Percentiles rank a stretch among this genome's conserved stretches.
Evolutionary conservation across 2,797 vertebrate species (phyloP).

Genomic region (Megaceryle alcyon): DNA sequence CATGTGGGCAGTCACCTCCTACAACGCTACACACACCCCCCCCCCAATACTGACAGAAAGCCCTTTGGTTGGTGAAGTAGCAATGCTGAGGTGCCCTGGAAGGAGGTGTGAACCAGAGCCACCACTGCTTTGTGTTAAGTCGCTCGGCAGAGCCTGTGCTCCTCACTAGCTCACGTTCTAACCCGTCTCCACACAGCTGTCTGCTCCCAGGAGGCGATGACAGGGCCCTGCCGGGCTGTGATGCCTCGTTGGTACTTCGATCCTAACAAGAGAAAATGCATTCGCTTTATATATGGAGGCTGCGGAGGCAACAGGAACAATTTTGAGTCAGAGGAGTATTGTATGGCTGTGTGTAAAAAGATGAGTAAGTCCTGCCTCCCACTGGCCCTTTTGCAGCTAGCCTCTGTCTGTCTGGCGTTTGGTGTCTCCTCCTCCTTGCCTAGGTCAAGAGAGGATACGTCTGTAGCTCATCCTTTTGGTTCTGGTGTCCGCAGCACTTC

Average conservation of each 20-base stretch:
- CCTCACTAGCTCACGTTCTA: constrained; percentile 75
- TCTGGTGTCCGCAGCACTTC: constrained; percentile 51
- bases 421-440: constrained; percentile 66
- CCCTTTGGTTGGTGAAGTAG: not conserved
- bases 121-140: not conserved
- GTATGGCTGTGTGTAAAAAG: constrained; percentile 96
- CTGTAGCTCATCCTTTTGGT: constrained; percentile 50
- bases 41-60: not conserved
- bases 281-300: constrained; percentile 97
- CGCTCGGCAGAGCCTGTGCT: not conserved
- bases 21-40: not conserved
- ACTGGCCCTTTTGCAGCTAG: constrained; percentile 68
- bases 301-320: constrained; percentile 99
- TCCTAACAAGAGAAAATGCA: constrained; percentile 89
- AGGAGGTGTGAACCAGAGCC: not conserved
- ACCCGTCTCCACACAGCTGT: constrained; percentile 90
- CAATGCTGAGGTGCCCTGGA: not conserved
- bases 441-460: constrained; percentile 54
- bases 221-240: constrained; percentile 93
- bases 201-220: constrained; percentile 96
- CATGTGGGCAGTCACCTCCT: not conserved
- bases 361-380: constrained; percentile 90
- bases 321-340: constrained; percentile 99
- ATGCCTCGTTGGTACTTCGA: constrained; percentile 98
- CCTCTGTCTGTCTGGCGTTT: constrained; percentile 72